Conservation (phyloP, 2,797 vertebrate genomes). For the Podarcis siculus region DNA sequence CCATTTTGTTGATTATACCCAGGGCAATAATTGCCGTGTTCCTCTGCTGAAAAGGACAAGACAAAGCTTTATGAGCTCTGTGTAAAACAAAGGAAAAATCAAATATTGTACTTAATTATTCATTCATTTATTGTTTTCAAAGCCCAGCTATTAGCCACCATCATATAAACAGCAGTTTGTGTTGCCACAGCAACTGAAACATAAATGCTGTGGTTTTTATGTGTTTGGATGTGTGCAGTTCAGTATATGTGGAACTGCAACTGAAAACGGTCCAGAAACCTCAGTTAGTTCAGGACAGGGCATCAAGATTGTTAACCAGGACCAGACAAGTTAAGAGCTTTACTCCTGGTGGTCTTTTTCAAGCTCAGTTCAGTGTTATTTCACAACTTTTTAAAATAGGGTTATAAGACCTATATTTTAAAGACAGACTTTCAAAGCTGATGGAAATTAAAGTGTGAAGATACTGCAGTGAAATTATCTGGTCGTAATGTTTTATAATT, state of each 20-base stretch:
- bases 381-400: too few relatives aligned
- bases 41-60: conserved; percentile 15
- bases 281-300: not conserved
- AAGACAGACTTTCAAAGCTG: too few relatives aligned
- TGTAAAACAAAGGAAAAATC: conserved; percentile 12
- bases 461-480: too few relatives aligned
- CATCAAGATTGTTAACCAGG: not conserved
- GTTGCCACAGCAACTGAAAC: not conserved
- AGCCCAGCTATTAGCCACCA: not conserved
- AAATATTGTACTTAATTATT: not conserved
- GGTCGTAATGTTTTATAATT: too few relatives aligned
- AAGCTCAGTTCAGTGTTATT: not conserved
- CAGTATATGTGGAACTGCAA: not conserved
- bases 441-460: too few relatives aligned
- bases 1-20: not conserved
- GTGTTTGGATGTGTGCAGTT: not conserved
- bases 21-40: conserved; percentile 13
- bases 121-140: not conserved
- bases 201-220: not conserved
- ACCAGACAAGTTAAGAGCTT: not conserved
- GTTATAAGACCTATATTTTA: too few relatives aligned
- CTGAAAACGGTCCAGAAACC: not conserved
- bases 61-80: not conserved
- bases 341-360: not conserved
- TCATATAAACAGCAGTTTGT: not conserved